Evolutionary conservation across 1,140 invertebrate genomes (phyloP), one percentile per base, ranked within the genome.

Genomic region (Zaprionus gabonicus): DNA sequence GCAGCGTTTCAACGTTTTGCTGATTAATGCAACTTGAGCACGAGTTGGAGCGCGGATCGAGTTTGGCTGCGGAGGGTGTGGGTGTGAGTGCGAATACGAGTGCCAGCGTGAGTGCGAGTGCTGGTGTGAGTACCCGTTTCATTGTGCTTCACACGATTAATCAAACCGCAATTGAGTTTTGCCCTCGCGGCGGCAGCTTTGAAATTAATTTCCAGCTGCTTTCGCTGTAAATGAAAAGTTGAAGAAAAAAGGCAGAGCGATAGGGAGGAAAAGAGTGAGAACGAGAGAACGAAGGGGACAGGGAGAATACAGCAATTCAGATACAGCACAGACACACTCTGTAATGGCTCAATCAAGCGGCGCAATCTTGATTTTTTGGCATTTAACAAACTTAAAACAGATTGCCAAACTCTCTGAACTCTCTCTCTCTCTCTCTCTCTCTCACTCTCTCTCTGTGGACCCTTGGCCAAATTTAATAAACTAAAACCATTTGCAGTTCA

Each of bases 401-500:
- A 82, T 80, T 85, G 67, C 46, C n/a, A 62, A 62, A 25, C 20
- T 12, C 20, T 25, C 46, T 51, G 46, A 51, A 51, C n/a, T n/a
- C n/a, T n/a, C n/a, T n/a, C n/a, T n/a, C n/a, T n/a, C n/a, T 20
- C 20, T 20, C 20, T 20, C 20, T 20, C 20, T 20, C 20, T 20
- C 20, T 20, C 20, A 0, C 20, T 20, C 1, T 46, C 41, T 46
- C 41, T 44, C 20, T 51, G n/a, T 12, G 20, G 31, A 28, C 51
- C 34, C 17, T 38, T 44, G 78, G 70, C 62, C 41, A 88, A 91
- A 91, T 91, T 91, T 91, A 91, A 91, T 91, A 90, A 91, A 90
- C 81, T 91, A 86, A 85, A 91, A 91, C 84, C 76, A 85, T 91
- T 91, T 88, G 67, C 90, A 91, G 90, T 91, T 91, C 90, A 91